Evolutionary conservation across 2,888 invertebrate species (phyloP), one percentile per base, ranked within the genome.

Genomic region (Bombylius discolor): DNA sequence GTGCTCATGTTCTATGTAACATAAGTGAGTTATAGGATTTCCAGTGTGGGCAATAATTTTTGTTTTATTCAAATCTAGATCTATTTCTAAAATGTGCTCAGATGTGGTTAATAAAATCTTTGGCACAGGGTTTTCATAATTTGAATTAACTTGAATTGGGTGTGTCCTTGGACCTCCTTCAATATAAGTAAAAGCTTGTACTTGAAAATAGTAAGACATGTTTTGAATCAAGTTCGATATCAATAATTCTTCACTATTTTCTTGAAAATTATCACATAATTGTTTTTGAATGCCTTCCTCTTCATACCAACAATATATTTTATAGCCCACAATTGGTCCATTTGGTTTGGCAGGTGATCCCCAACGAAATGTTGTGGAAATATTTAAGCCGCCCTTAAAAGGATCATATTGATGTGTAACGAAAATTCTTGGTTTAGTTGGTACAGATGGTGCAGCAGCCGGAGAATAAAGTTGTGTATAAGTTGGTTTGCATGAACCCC

Each of bases 361-460:
- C 95, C 95, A 96, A 7, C 94, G 83, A 62, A 88, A 82, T 62
- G 83, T 79, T 0, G 84, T 84, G 8, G 79, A 78, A 5, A 81
- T 72, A 44, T 69, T 69, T 33, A 64, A 57, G 1, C 60, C 60
- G 14, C 53, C 60, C 14, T 58, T 52, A 5, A 69, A 61, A 5
- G 71, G 75, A 55, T 74, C 69, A 47, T 74, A 68, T 0, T 72
- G 66, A 23, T 78, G 80, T 13, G 79, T 79, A 47, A 91, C 80
- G 68, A 87, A 95, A 7, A 86, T 81, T 48, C 93, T 76, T 1
- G 89, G 80, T 54, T 82, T 79, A 0, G 78, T 76, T 0, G 94
- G 94, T 33, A 81, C 81, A 3, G 84, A 81, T 1, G 94, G 94
- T 32, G 83, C 82, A 11, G 89, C 87, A 59, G 88, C 83, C 0